Base-by-base conservation (phyloP, 2,797 vertebrate species). In the Liparis tanakae region DNA sequence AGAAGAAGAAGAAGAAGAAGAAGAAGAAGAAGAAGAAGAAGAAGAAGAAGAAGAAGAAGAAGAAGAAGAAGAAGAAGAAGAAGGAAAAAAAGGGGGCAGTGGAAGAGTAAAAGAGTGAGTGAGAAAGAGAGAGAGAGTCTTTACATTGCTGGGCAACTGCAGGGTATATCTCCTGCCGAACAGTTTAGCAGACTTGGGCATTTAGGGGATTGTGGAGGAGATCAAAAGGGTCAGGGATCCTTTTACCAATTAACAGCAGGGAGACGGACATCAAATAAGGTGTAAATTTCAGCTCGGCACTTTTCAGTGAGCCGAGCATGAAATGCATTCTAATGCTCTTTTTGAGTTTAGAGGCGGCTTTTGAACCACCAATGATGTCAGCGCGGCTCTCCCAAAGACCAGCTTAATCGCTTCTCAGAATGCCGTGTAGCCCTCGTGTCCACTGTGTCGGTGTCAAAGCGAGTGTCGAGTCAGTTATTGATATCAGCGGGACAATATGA, bases 201-300 rank as follows among this genome's bases (percentile, higher is more conserved):
- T 97, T 97, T 96, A 95, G 93, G 92, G 95, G 95, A 96, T 96
- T 96, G 95, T 95, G 92, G 86, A 89, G 88, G 89, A 94, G 95
- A 96, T 96, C 94, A 96, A 96, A 96, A 95, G 95, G 94, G 95
- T 94, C 95, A 95, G 93, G 94, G 93, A 96, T 95, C 93, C 95
- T 93, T 96, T 96, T 93, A 95, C 94, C 95, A 96, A 95, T 95
- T 96, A 95, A 95, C 95, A 95, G 94, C 93, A 85, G 95, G 95
- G 89, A 96, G 93, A 95, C 90, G 92, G 93, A 95, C 95, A 95
- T 96, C 95, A 96, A 95, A 95, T 95, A 95, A 96, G 95, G 96
- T 96, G 95, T 95, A 94, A 94, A 95, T 96, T 95, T 96, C 95
- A 96, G 94, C 93, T 95, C 95, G 91, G 95, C 95, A 92, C 94